phyloP scores from a whole-genome alignment of 2,113 vertebrate species.

The Clarias macrocephalus region DNA sequence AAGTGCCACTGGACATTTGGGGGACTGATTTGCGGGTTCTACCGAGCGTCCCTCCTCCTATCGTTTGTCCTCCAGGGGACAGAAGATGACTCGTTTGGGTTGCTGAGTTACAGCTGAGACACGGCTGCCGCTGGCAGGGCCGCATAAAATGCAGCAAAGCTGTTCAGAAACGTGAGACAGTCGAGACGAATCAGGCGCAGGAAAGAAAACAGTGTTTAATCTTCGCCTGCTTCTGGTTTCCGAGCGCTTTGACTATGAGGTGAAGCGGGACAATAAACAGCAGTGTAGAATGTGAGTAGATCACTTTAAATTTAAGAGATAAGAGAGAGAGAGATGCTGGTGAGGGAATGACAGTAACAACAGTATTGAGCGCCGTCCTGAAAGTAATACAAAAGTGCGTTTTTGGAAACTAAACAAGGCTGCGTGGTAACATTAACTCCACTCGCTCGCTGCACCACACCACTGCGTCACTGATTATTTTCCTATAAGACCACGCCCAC shows the following conservation, averaged over 20 bases:
- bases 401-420: not conserved
- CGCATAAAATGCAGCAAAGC: constrained; percentile 29
- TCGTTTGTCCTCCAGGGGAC: constrained; percentile 33
- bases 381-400: not conserved
- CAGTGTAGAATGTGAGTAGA: not conserved
- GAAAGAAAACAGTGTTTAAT: constrained; percentile 7
- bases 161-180: constrained; percentile 28
- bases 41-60: constrained; percentile 34
- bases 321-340: not conserved
- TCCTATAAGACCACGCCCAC: not conserved
- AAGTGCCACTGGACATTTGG: constrained; percentile 44
- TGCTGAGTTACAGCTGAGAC: constrained; percentile 45
- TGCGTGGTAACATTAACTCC: constrained; percentile 12
- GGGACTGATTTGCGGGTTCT: constrained; percentile 51
- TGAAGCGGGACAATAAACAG: not conserved
- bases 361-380: too few species aligned
- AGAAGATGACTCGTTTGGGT: constrained; percentile 42
- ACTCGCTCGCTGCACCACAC: not conserved
- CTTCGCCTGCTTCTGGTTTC: constrained; percentile 43
- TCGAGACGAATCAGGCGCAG: not conserved
- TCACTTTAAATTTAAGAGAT: not conserved
- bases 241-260: not conserved
- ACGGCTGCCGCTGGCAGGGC: constrained; percentile 12
- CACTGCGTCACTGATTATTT: not conserved
- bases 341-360: not conserved